Base-by-base conservation (phyloP, 2,113 vertebrate species). In the Campylomormyrus numenius region DNA sequence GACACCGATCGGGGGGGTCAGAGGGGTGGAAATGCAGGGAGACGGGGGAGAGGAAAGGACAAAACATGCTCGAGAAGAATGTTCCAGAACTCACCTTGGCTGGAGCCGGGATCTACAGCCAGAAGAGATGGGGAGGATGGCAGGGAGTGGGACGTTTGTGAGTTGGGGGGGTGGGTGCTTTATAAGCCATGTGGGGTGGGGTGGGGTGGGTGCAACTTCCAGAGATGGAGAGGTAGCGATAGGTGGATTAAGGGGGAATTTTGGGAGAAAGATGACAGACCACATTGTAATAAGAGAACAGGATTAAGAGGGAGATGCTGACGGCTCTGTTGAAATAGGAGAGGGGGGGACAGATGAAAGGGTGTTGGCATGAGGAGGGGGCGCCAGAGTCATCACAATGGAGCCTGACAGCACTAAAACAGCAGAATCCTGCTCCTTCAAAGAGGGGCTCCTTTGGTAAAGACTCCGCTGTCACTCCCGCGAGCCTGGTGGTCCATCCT, bases 231-330 rank as follows among this genome's bases (percentile, higher is more conserved):
- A 50, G 62, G 24, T 11, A 58, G 45, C 31, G 49, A 85, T 46
- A 35, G 49, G 53, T 45, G 89, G 89, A 89, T 89, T 89, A 89
- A 74, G 89, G 8, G 77, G 9, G 35, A 89, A 89, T 53, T 85
- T 89, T 89, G 50, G 89, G 77, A 85, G 89, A 42, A 89, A 85
- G 74, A 83, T 77, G 49, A 89, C 74, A 27, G 89, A 85, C n/a
- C 46, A 8, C 89, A 85, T 85, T 85, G 89, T 89, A 89, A 85
- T 62, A 56, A 84, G 89, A 89, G 50, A 84, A 35, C 49, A 52
- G 89, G 89, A 85, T 89, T 89, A 85, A 85, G 31, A 53, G 88
- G 39, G 52, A 58, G 77, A 85, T 58, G 46, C n/a, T 89, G 42
- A 89, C 46, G 39, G 58, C 62, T 49, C 11, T 17, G 50, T 21